A percentile compares a stretch with the other conserved stretches of the same genome.
phyloP scores from a whole-genome alignment of 2,888 invertebrate genomes.

The Phyllotreta cruciferae region DNA sequence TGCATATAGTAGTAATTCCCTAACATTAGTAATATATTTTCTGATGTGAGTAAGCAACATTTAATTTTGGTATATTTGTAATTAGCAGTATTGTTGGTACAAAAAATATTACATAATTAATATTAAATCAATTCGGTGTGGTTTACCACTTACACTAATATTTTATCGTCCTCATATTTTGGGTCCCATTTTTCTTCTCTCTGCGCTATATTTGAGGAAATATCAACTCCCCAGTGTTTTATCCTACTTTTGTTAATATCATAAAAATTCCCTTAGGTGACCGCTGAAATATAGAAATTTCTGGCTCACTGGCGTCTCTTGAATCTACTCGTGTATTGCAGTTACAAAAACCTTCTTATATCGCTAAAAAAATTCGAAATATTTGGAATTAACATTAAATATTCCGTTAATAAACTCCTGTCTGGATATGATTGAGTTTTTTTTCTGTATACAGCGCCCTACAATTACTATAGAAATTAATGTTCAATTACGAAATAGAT shows the following conservation, averaged over 20 bases:
- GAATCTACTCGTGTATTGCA: neutral
- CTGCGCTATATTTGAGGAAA: constrained; percentile 3
- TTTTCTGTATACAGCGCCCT: too few species aligned
- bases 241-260: constrained; percentile 2
- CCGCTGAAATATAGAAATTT: constrained; percentile 4
- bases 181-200: neutral
- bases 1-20: too few species aligned
- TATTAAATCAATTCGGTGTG: too few species aligned
- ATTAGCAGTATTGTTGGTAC: too few species aligned
- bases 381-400: too few species aligned
- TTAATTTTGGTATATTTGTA: too few species aligned
- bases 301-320: neutral
- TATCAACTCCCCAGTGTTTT: constrained; percentile 2
- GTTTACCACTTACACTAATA: neutral
- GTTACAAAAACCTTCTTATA: neutral
- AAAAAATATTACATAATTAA: too few species aligned
- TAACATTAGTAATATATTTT: too few species aligned
- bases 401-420: too few species aligned
- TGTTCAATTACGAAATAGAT: neutral
- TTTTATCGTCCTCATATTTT: neutral
- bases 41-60: too few species aligned
- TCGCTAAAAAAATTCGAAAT: neutral
- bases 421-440: too few species aligned
- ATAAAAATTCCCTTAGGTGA: constrained; percentile 7
- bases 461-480: neutral